phyloP scores from a whole-genome alignment of 1,140 invertebrate species.

The Meteorus sp. region DNA sequence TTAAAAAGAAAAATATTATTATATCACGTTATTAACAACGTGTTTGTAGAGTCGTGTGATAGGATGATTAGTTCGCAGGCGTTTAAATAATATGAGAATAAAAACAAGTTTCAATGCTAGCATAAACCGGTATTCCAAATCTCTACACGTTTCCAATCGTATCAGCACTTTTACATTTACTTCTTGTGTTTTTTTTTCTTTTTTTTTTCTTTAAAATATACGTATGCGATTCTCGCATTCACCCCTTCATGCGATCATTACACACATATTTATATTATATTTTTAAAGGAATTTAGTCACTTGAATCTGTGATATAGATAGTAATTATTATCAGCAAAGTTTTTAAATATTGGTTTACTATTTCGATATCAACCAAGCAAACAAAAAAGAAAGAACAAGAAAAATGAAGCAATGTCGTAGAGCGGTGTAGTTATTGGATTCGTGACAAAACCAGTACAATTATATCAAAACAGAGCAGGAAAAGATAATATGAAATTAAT shows the following conservation, averaged over 20 bases:
- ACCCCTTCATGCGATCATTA: slow-evolving; percentile 49
- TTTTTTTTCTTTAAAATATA: slow-evolving; percentile 16
- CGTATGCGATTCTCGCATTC: slow-evolving; percentile 35
- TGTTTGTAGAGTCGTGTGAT: background rate
- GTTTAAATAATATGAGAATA: background rate
- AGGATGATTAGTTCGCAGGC: background rate
- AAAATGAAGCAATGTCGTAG: slow-evolving; percentile 45
- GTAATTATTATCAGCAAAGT: slow-evolving; percentile 59
- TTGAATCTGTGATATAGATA: slow-evolving; percentile 62
- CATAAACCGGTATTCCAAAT: slow-evolving; percentile 27
- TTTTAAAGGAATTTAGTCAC: slow-evolving; percentile 61
- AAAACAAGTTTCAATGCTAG: slow-evolving; percentile 9
- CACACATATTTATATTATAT: slow-evolving; percentile 59
- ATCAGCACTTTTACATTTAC: slow-evolving; percentile 38
- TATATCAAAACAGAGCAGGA: slow-evolving; percentile 11
- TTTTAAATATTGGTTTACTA: slow-evolving; percentile 56
- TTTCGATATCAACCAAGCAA: slow-evolving; percentile 48
- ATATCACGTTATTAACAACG: background rate
- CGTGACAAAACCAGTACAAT: slow-evolving; percentile 7
- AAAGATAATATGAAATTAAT: slow-evolving; percentile 28
- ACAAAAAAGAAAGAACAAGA: slow-evolving; percentile 31
- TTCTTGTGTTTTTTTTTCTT: slow-evolving; percentile 22
- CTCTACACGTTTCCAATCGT: slow-evolving; percentile 40
- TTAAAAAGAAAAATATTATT: no score
- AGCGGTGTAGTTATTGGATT: slow-evolving; percentile 40